phyloP scores from a whole-genome alignment of 2,113 vertebrate genomes.

The Pollimyrus isidori region DNA sequence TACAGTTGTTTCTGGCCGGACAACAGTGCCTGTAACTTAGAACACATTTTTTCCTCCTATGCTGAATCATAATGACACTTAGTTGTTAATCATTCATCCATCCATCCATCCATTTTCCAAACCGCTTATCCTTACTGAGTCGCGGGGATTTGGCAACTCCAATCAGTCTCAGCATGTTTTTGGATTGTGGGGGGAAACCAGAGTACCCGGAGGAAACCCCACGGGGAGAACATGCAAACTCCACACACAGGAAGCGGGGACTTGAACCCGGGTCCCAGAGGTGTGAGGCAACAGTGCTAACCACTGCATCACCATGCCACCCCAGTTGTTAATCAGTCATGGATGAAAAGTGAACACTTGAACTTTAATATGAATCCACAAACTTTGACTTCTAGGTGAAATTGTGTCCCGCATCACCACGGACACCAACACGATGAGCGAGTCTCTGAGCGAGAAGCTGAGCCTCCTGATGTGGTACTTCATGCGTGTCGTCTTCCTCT shows the following conservation, averaged over 20 bases:
- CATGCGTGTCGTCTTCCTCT: constrained; percentile 53
- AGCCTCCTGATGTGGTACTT: constrained; percentile 68
- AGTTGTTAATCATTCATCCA: background rate
- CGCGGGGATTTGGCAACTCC: too few species aligned
- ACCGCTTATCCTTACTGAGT: too few species aligned
- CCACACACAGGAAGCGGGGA: too few species aligned
- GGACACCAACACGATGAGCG: constrained; percentile 64
- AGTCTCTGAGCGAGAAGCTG: constrained; percentile 59
- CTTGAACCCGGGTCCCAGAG: too few species aligned
- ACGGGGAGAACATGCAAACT: too few species aligned
- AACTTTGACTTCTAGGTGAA: constrained; percentile 45
- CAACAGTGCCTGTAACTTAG: background rate
- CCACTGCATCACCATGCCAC: too few species aligned
- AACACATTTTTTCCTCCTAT: background rate
- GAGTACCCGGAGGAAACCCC: too few species aligned
- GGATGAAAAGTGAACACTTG: background rate
- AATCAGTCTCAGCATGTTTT: too few species aligned
- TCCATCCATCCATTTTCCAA: too few species aligned
- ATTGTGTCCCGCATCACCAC: constrained; percentile 67
- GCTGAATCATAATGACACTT: background rate
- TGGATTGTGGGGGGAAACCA: too few species aligned
- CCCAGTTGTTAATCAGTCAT: background rate
- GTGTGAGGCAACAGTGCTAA: too few species aligned
- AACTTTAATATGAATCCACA: background rate
- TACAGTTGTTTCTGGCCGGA: background rate